These are phyloP conservation scores for Carcharodon carcharias DNA, from an alignment of 2,797 vertebrate genomes.

Conservation along the genomic window DNA sequence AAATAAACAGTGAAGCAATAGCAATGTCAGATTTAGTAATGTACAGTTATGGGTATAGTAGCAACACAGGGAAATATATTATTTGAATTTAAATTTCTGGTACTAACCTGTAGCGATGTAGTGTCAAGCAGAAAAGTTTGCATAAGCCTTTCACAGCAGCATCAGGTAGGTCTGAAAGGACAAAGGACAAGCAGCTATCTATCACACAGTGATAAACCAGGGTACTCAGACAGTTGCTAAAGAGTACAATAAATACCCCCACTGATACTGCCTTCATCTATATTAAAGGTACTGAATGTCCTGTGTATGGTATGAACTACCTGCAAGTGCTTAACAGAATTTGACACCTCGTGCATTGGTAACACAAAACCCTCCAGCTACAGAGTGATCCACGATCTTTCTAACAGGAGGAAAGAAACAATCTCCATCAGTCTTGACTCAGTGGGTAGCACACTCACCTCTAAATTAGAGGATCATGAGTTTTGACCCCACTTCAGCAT, in stretches of 20 bases:
- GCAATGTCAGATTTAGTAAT: no score
- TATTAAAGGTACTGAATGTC: neutral
- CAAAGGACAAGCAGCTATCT: neutral
- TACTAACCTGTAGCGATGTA: slow-evolving; percentile 84
- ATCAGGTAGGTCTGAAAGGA: slow-evolving; percentile 80
- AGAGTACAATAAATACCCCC: neutral
- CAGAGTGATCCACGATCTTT: neutral
- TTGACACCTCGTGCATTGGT: neutral
- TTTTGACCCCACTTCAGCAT: neutral
- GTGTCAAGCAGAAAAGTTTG: slow-evolving; percentile 89
- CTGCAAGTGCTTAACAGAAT: neutral
- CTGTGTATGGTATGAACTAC: neutral
- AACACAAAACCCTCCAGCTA: neutral
- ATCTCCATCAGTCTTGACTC: neutral
- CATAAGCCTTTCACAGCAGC: slow-evolving; percentile 88
- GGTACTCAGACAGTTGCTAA: neutral
- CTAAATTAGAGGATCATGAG: neutral
- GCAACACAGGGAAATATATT: neutral
- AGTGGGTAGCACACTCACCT: neutral
- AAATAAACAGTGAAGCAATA: neutral
- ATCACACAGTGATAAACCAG: neutral
- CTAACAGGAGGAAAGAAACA: neutral
- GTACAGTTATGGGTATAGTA: neutral
- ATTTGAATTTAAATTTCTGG: neutral
- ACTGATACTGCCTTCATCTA: neutral